Evolutionary conservation across 2,797 vertebrate species (phyloP).

Genomic region (Mallotus villosus): DNA sequence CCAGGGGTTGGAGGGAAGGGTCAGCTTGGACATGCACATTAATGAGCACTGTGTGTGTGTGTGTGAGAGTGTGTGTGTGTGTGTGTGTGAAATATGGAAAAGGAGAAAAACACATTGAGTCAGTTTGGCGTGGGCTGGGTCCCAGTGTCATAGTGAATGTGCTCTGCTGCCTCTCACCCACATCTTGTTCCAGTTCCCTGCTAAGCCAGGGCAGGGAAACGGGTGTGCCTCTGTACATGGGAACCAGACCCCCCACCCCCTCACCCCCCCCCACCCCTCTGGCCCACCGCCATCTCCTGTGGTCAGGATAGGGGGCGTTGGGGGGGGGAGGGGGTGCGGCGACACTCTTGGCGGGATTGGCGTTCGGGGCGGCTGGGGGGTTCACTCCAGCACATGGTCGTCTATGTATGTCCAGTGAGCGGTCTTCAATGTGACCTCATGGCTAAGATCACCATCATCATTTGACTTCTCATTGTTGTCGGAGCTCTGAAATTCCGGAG

Average conservation of each 20-base stretch:
- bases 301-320: not conserved
- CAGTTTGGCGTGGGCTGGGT: slow-evolving; percentile 17
- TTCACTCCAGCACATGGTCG: too few relatives aligned
- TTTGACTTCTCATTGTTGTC: slow-evolving; percentile 52
- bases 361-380: too few relatives aligned
- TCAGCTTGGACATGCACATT: slow-evolving; percentile 39
- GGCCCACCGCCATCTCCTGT: not conserved
- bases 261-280: not conserved
- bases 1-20: slow-evolving; percentile 27
- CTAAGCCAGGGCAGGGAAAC: slow-evolving; percentile 38
- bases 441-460: slow-evolving; percentile 43
- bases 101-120: slow-evolving; percentile 17
- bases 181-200: slow-evolving; percentile 17
- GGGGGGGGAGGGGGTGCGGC: not conserved
- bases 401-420: too few relatives aligned
- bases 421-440: not conserved
- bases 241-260: slow-evolving; percentile 23
- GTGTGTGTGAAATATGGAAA: not conserved
- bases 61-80: not conserved
- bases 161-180: slow-evolving; percentile 36
- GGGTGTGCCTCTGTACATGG: slow-evolving; percentile 30
- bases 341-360: too few relatives aligned
- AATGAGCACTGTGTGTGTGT: slow-evolving; percentile 16
- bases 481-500: slow-evolving; percentile 55
- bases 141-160: slow-evolving; percentile 34